Conservation (phyloP, 1,140 invertebrate species). For the Zaprionus ornatus region DNA sequence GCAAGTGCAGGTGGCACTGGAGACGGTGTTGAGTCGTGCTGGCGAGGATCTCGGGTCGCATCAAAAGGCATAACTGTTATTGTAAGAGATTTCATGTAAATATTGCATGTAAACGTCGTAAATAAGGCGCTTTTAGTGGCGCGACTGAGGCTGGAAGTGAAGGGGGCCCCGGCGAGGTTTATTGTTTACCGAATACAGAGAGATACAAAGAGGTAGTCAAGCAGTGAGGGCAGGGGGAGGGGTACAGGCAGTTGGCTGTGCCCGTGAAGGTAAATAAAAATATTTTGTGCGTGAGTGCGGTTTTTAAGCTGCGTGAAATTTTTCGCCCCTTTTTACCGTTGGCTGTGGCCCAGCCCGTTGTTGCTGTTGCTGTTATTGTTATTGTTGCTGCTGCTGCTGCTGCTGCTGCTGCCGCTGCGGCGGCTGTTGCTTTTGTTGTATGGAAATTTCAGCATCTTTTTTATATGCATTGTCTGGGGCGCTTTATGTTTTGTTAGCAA, state of each 20-base stretch:
- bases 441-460: conserved; percentile 70
- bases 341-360: conserved; percentile 5
- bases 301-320: conserved; percentile 81
- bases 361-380: conserved; percentile 15
- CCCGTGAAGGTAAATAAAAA: conserved; percentile 74
- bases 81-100: conserved; percentile 81
- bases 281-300: conserved; percentile 81
- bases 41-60: conserved; percentile 45
- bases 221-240: neutral
- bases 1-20: conserved; percentile 10
- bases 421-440: conserved; percentile 44
- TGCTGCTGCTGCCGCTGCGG: conserved; percentile 23
- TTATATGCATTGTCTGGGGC: conserved; percentile 69
- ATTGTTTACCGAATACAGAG: conserved; percentile 65
- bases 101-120: conserved; percentile 80
- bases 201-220: conserved; percentile 7
- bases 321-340: conserved; percentile 43
- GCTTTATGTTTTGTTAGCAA: conserved; percentile 75
- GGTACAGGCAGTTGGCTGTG: neutral
- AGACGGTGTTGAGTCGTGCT: neutral
- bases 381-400: conserved; percentile 17
- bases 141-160: conserved; percentile 8
- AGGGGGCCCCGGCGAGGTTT: conserved; percentile 49
- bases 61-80: conserved; percentile 77
- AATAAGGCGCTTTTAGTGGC: conserved; percentile 80